These are phyloP conservation scores for Notarius quadriscutis DNA, from an alignment of 2,113 vertebrate genomes.

Conservation along the genomic window DNA sequence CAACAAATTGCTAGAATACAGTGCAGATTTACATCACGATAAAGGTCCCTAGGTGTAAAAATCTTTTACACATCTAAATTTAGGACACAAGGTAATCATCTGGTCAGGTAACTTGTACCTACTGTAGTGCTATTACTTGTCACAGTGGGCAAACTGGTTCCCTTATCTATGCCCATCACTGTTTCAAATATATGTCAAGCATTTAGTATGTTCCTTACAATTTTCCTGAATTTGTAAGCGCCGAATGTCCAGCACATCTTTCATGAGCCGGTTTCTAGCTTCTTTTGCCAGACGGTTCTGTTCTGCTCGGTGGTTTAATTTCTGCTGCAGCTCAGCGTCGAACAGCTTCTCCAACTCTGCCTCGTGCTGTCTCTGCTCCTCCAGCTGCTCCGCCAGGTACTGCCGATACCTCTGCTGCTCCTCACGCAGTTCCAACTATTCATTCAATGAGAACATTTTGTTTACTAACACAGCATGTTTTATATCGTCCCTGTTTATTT, in stretches of 20 bases:
- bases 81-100: not conserved
- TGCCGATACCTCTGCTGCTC: constrained; percentile 78
- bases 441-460: constrained; percentile 2
- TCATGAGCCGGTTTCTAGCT: constrained; percentile 74
- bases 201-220: constrained; percentile 69
- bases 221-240: constrained; percentile 81
- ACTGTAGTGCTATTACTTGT: not conserved
- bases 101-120: not conserved
- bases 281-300: constrained; percentile 66
- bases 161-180: not conserved
- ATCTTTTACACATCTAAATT: not conserved
- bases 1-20: not conserved
- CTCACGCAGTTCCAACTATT: constrained; percentile 71
- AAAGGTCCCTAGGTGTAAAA: not conserved
- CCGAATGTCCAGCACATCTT: constrained; percentile 77
- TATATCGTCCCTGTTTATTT: not conserved
- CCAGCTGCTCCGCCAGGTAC: constrained; percentile 72
- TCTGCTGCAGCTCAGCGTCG: constrained; percentile 70
- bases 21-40: not conserved
- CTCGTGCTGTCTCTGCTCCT: constrained; percentile 73
- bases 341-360: constrained; percentile 72
- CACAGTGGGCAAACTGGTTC: not conserved
- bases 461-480: not conserved
- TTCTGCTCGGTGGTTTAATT: constrained; percentile 66
- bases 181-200: not conserved